Conservation (phyloP, 2,797 vertebrate genomes). For the Leucoraja ocellata region DNA sequence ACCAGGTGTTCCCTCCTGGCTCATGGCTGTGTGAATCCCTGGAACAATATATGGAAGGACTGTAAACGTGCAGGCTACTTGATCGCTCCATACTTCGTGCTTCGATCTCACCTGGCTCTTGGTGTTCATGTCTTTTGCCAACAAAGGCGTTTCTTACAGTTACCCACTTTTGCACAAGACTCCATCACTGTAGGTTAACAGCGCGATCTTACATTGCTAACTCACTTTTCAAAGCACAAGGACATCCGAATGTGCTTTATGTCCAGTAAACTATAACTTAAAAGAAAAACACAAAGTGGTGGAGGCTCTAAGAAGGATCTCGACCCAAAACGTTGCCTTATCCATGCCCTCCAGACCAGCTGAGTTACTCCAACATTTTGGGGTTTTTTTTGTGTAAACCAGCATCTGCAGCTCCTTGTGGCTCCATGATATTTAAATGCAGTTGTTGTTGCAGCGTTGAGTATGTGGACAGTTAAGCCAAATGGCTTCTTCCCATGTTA, state of each 20-base stretch:
- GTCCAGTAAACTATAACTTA: background rate
- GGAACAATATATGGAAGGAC: too few species aligned
- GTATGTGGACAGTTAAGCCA: background rate
- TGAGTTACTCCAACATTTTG: too few species aligned
- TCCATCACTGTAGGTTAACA: background rate
- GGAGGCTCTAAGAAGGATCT: too few species aligned
- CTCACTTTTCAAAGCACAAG: background rate
- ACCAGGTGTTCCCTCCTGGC: background rate
- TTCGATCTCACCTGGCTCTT: background rate
- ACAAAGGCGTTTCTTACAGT: background rate
- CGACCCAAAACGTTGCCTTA: too few species aligned
- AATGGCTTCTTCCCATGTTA: background rate
- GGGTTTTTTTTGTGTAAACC: too few species aligned
- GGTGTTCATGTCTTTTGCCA: too few species aligned
- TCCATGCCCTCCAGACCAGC: too few species aligned
- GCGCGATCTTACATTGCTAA: background rate
- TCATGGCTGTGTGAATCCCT: background rate
- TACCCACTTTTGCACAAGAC: background rate
- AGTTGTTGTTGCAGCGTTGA: background rate
- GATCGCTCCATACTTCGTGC: too few species aligned
- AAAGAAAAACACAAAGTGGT: too few species aligned
- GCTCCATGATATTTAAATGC: background rate
- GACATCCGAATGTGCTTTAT: background rate
- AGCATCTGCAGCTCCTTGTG: too few species aligned
- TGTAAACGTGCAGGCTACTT: too few species aligned